A percentile compares a stretch with the other conserved stretches of the same genome.
Evolutionary conservation across 1,140 invertebrate species (phyloP).

Genomic region (Subanguina moxae): DNA sequence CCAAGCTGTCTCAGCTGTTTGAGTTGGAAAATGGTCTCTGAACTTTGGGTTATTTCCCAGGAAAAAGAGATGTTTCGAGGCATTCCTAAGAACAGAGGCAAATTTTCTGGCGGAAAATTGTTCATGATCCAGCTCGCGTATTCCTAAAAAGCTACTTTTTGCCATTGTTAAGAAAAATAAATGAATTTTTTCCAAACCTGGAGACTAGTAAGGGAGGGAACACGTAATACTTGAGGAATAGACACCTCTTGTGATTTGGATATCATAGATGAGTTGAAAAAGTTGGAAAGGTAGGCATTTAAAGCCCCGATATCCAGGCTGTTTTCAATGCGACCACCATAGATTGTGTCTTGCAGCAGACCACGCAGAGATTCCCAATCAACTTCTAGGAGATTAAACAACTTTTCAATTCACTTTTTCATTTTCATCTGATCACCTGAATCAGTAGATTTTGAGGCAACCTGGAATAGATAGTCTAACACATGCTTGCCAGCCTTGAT

Average conservation of each 20-base stretch:
- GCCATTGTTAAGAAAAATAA: neutral
- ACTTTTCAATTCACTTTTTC: conserved; percentile 42
- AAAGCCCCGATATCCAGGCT: conserved; percentile 73
- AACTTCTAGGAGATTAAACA: conserved; percentile 40
- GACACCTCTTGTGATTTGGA: conserved; percentile 6
- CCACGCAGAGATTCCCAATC: conserved; percentile 77
- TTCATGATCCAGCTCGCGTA: conserved; percentile 60
- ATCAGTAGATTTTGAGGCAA: neutral
- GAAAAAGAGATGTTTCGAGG: conserved; percentile 76
- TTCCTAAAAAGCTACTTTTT: conserved; percentile 59
- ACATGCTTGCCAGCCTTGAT: conserved; percentile 68
- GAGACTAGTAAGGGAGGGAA: neutral
- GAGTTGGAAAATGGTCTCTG: conserved; percentile 67
- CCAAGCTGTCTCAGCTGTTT: conserved; percentile 59
- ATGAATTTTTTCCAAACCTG: neutral
- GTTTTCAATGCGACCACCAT: conserved; percentile 82
- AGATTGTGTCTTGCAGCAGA: conserved; percentile 75
- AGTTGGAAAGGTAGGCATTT: conserved; percentile 65
- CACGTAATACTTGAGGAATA: conserved; percentile 6
- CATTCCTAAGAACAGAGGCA: conserved; percentile 72
- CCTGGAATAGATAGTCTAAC: conserved; percentile 48
- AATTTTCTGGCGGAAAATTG: conserved; percentile 62
- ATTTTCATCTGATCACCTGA: conserved; percentile 39
- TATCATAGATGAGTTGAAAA: conserved; percentile 12
- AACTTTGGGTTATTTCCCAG: conserved; percentile 71